Evolutionary conservation across 1,140 invertebrate species (phyloP), one percentile per base, ranked within the genome.

Genomic region (Hyles vespertilio): DNA sequence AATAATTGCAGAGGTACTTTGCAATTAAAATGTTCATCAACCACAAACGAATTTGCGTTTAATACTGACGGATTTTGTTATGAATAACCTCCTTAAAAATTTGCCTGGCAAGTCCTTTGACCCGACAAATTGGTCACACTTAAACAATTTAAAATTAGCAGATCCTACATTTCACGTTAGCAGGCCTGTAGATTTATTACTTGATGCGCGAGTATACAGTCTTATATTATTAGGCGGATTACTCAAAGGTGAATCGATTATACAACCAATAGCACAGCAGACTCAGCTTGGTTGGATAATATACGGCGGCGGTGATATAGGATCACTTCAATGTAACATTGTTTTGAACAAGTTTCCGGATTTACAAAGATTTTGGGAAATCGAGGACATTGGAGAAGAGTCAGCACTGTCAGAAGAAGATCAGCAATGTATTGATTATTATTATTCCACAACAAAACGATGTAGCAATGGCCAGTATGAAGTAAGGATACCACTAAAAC

Each of bases 281-380:
- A 69, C 65, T 1, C 61, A 63, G 1, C 47, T 74, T 3, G 71
- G 71, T 2, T 74, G 68, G 68, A 51, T 74, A 7, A 32, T 74
- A 22, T 60, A n/a, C n/a, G n/a, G n/a, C n/a, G n/a, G 71, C 36
- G 71, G 71, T 7, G 62, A 22, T 10, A 12, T 51, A 6, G 56
- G 55, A 47, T 48, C 62, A 36, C 65, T 60, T 55, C 63, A 69
- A 10, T 72, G 70, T 33, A 72, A 69, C 43, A 57, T 72, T 10
- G 51, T 72, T 8, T 32, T 62, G 9, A 63, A 65, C 22, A 67
- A 71, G 11, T 49, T 56, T 3, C 61, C 59, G 0, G 59, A 70
- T 5, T 55, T 67, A 3, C 56, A 57, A 40, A 58, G 44, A 56
- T 69, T 65, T 56, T 69, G 67, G 67, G 57, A 63, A 61, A 52